Base-by-base conservation (phyloP, 1,140 invertebrate genomes). In the Phymorhynchus buccinoides region DNA sequence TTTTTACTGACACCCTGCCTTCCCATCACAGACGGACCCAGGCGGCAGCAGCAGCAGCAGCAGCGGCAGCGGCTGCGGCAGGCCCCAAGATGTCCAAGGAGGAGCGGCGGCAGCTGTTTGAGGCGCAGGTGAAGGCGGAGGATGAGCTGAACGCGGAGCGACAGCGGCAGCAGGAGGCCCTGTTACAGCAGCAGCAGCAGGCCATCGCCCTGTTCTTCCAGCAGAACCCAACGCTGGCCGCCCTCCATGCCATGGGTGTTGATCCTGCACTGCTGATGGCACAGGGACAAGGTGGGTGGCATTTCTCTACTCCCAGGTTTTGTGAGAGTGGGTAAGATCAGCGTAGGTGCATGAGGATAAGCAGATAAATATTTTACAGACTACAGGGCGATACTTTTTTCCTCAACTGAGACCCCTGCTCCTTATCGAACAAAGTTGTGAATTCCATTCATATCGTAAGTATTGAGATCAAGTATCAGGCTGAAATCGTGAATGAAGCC, bases 61-160 rank as follows among this genome's bases (percentile, higher is more conserved):
- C 92, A 96, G 6, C 92, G 97, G 42, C 95, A 96, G 89, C 92
- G 96, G 79, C 97, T 97, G 42, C 42, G 7, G 14, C 37, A 18
- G 32, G 94, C 90, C 91, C 94, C 3, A 94, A 94, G 80, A 93
- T 96, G 90, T 94, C 95, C 0, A 96, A 96, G 92, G 95, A 95
- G 78, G 95, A 97, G 89, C 92, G 96, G 6, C 92, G 97, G 42
- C 95, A 96, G 89, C 92, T 96, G 79, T 98, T 97, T 93, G 96
- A 96, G 35, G 92, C 96, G 30, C 96, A 96, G 94, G 93, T 95
- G 37, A 95, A 96, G 44, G 96, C 96, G 22, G 94, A 96, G 86
- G 95, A 96, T 73, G 91, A 94, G 88, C 82, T 91, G 87, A 86
- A 80, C 32, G 91, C 89, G 7, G 89, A 90, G 42, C 85, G 86